Base-by-base conservation (phyloP, 2,113 vertebrate species). In the Bagarius yarrelli region DNA sequence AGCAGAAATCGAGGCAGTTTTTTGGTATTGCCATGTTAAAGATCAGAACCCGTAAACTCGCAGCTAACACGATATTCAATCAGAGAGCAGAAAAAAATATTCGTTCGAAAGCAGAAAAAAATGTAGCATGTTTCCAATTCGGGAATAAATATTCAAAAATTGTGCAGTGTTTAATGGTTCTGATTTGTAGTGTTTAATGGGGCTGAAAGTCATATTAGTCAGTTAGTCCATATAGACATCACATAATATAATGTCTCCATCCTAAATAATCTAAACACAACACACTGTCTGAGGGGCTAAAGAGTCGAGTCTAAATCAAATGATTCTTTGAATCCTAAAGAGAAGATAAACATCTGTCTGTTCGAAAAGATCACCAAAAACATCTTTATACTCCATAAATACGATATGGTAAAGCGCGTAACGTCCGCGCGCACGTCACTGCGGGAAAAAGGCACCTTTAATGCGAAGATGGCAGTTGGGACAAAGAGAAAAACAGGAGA, bases 81-180 rank as follows among this genome's bases (percentile, higher is more conserved):
- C 11, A 16, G 14, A 70, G 0, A 11, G 11, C 44, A 8, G 9
- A 11, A 47, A 8, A 18, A 6, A 30, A 5, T 15, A 55, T 25
- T 66, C 25, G 2, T 27, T 55, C 3, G 34, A 13, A 53, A 6
- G 13, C 44, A 34, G 57, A 53, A 27, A 67, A 56, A 6, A 13
- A 13, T 0, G 9, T 16, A 27, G 25, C n/a, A 11, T n/a, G 5
- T n/a, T 60, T 61, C 13, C 36, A 9, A 73, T 52, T 6, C 23
- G 9, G 19, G 13, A 23, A n/a, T 16, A 14, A 25, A n/a, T 21
- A 19, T 34, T 1, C 0, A 34, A 40, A 36, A 53, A 53, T n/a
- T n/a, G n/a, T n/a, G n/a, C n/a, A 73, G 69, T 73, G 69, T 80
- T 50, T 63, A 47, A 70, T 50, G 2, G 23, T 70, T 70, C 40